A percentile compares a stretch with the other conserved stretches of the same genome.
Conservation (phyloP, 2,888 invertebrate genomes). For the Dryobotodes eremita region DNA sequence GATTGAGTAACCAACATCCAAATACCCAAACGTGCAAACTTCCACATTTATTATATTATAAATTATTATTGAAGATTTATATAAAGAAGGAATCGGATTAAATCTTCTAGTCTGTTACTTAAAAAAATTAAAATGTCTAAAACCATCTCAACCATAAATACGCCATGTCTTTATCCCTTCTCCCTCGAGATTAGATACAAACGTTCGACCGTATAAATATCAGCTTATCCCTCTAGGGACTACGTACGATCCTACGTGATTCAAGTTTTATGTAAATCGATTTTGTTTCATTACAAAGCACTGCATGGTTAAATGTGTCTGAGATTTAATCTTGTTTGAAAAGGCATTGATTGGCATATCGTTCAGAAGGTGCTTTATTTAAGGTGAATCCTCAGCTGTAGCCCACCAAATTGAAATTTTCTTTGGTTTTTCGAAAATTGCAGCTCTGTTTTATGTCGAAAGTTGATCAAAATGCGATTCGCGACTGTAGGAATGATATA, state of each 20-base stretch:
- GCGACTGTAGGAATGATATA: too few species aligned
- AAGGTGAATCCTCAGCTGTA: too few species aligned
- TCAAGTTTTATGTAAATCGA: conserved; percentile 15
- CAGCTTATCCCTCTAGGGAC: background rate
- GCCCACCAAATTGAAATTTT: too few species aligned
- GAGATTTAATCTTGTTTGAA: background rate
- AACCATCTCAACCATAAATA: background rate
- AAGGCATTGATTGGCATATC: background rate
- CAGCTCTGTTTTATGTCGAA: too few species aligned
- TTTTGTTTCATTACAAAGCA: background rate
- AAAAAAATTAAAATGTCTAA: background rate
- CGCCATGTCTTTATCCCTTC: background rate
- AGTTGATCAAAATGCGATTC: too few species aligned
- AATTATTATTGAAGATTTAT: background rate
- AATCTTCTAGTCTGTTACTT: background rate
- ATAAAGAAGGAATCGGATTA: background rate
- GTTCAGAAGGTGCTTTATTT: background rate
- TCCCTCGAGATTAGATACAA: background rate
- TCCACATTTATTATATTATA: background rate
- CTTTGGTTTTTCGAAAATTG: too few species aligned
- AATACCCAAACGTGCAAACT: background rate
- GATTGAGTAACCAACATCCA: background rate
- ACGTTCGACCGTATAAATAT: background rate
- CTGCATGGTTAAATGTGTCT: background rate
- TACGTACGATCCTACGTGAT: background rate